Evolutionary conservation across 2,888 invertebrate genomes (phyloP).

Genomic region (Ormyrus pomaceus): DNA sequence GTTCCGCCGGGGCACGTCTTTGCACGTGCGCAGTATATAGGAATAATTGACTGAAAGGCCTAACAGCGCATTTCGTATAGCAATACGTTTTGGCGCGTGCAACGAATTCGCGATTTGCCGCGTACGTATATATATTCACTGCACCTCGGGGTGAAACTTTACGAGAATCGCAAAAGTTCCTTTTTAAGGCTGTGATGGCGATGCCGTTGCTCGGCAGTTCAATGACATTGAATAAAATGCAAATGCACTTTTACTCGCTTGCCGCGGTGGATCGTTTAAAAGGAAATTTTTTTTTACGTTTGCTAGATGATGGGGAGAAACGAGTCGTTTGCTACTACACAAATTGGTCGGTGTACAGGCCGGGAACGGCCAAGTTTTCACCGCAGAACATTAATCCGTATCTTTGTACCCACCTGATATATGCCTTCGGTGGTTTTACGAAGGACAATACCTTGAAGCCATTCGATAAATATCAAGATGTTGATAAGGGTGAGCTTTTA

Average conservation of each 20-base stretch:
- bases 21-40: conserved; percentile 36
- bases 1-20: conserved; percentile 3
- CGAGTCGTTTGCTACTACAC: conserved; percentile 95
- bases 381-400: conserved; percentile 97
- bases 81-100: conserved; percentile 12
- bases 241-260: neutral
- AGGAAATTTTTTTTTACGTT: conserved; percentile 4
- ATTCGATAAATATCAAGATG: conserved; percentile 96
- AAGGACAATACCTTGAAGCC: conserved; percentile 94
- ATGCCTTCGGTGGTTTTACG: conserved; percentile 94
- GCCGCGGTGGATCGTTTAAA: neutral
- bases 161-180: conserved; percentile 3
- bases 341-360: conserved; percentile 95
- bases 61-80: conserved; percentile 24
- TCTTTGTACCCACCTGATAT: conserved; percentile 93
- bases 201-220: neutral
- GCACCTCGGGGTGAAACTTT: conserved; percentile 16
- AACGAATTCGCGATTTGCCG: conserved; percentile 30
- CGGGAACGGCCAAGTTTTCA: conserved; percentile 92
- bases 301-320: conserved; percentile 78
- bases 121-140: neutral
- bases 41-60: conserved; percentile 49
- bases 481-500: conserved; percentile 87
- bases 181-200: neutral
- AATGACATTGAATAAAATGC: conserved; percentile 13